Percentiles rank a stretch among this genome's conserved stretches.
Conservation (phyloP, 1,140 invertebrate species). For the Amyelois transitella region DNA sequence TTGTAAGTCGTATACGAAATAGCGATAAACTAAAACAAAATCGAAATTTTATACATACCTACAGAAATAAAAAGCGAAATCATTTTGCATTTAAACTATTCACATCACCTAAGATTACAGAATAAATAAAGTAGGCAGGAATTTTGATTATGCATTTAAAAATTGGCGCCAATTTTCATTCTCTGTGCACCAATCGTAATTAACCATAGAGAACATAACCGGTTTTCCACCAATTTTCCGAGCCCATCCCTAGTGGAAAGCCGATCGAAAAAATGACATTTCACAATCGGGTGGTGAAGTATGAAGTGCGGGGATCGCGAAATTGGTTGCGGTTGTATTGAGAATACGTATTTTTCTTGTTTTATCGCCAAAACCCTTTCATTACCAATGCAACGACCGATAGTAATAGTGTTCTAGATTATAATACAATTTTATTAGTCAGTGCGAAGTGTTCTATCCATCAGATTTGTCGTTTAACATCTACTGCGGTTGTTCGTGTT, state of each 20-base stretch:
- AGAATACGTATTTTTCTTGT: constrained; percentile 23
- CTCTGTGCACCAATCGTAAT: background rate
- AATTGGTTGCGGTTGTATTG: constrained; percentile 22
- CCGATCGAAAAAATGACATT: constrained; percentile 41
- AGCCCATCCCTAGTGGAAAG: constrained; percentile 15
- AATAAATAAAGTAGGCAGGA: no score
- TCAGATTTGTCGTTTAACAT: constrained; percentile 20
- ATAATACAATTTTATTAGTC: constrained; percentile 13
- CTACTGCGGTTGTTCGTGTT: constrained; percentile 34
- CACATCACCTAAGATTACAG: no score
- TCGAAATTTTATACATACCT: no score
- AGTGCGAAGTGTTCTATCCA: constrained; percentile 16
- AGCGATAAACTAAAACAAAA: no score
- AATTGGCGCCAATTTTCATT: no score
- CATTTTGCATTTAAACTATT: no score
- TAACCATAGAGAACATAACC: constrained; percentile 8
- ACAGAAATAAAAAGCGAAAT: no score
- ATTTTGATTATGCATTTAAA: no score
- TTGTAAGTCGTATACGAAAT: no score
- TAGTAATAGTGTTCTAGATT: constrained; percentile 4
- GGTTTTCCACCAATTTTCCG: constrained; percentile 7
- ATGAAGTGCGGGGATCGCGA: constrained; percentile 16
- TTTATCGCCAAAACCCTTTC: constrained; percentile 13
- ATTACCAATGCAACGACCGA: constrained; percentile 14
- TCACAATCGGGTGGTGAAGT: constrained; percentile 29